phyloP scores from a whole-genome alignment of 2,888 invertebrate genomes.

The Polydesmus complanatus region DNA sequence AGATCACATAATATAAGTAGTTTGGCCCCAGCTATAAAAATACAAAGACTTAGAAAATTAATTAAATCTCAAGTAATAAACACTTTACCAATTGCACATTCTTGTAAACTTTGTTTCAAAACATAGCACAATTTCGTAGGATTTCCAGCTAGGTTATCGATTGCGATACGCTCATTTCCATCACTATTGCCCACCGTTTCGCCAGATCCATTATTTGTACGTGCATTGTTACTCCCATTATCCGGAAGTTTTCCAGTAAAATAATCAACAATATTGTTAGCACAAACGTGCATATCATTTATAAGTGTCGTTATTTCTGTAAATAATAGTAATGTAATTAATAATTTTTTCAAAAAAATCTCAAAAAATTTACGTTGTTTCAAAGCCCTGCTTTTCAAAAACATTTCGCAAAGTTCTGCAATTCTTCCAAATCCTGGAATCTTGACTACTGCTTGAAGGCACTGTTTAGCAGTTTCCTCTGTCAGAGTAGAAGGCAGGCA shows the following conservation, averaged over 20 bases:
- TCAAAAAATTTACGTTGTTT: slow-evolving; percentile 43
- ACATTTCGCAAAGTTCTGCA: slow-evolving; percentile 43
- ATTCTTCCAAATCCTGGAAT: slow-evolving; percentile 42
- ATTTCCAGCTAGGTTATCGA: slow-evolving; percentile 36
- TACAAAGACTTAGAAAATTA: too few relatives aligned
- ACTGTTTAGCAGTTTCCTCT: slow-evolving; percentile 43
- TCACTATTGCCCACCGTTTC: slow-evolving; percentile 8
- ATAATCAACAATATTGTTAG: slow-evolving; percentile 45
- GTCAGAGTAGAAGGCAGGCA: slow-evolving; percentile 45
- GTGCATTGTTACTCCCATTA: slow-evolving; percentile 13
- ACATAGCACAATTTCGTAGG: slow-evolving; percentile 46
- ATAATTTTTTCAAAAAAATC: not conserved
- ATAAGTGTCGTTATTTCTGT: slow-evolving; percentile 48
- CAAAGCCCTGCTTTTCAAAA: slow-evolving; percentile 46
- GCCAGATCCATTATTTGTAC: slow-evolving; percentile 14
- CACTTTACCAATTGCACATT: slow-evolving; percentile 44
- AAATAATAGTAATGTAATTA: slow-evolving; percentile 21
- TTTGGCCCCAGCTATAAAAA: slow-evolving; percentile 29
- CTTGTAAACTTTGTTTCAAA: slow-evolving; percentile 46
- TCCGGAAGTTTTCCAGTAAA: slow-evolving; percentile 33
- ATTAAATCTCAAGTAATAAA: not conserved
- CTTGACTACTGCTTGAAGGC: slow-evolving; percentile 29
- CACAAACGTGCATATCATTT: slow-evolving; percentile 48
- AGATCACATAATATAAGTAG: slow-evolving; percentile 47
- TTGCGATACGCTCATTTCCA: not conserved